Evolutionary conservation across 2,113 vertebrate species (phyloP).

Genomic region (Eurypyga helias): DNA sequence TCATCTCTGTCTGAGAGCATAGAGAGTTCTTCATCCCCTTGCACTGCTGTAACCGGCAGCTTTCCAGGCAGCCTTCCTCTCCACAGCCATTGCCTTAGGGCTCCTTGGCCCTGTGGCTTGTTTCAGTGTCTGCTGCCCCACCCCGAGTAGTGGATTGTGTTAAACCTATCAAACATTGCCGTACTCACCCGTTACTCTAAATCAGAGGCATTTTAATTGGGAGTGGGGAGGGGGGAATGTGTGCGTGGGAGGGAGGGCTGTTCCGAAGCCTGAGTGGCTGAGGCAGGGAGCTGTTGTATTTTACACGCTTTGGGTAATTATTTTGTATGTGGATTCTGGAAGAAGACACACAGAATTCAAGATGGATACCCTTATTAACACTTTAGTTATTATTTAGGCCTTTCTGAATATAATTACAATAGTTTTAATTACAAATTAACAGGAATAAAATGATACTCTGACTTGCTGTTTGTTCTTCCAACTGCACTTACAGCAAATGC

Average conservation of each 20-base stretch:
- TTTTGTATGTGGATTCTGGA: neutral
- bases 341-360: neutral
- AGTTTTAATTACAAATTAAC: neutral
- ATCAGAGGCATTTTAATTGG: fast-evolving
- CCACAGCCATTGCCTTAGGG: fast-evolving
- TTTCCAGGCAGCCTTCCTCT: neutral
- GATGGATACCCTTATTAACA: neutral
- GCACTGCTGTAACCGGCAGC: neutral
- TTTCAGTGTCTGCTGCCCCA: neutral
- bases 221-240: neutral
- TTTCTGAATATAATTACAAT: neutral
- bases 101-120: fast-evolving
- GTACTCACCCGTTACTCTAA: neutral
- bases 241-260: neutral
- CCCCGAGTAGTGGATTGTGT: neutral
- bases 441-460: neutral
- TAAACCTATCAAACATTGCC: neutral
- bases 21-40: neutral
- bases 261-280: neutral
- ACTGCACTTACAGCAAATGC: neutral
- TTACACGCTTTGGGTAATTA: neutral
- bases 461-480: neutral
- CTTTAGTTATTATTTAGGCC: neutral
- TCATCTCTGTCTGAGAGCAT: neutral
- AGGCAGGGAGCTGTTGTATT: neutral